Conservation (phyloP, 2,888 invertebrate genomes). For the Hypercompe scribonia region DNA sequence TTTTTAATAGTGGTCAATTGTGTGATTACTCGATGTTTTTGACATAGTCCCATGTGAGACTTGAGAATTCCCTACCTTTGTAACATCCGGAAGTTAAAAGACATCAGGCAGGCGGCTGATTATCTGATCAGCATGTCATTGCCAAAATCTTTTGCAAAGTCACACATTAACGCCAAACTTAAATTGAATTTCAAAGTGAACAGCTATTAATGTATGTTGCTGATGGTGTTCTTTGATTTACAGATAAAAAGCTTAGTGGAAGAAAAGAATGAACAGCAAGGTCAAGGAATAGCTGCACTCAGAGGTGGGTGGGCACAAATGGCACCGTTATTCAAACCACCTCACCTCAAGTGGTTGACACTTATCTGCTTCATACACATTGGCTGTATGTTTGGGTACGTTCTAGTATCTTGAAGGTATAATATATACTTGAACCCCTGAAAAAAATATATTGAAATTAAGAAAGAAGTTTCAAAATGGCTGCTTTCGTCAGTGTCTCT, state of each 20-base stretch:
- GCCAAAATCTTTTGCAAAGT: neutral
- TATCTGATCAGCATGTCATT: neutral
- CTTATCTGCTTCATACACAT: constrained; percentile 85
- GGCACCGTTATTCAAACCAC: constrained; percentile 88
- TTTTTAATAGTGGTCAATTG: neutral
- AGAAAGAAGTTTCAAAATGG: too few species aligned
- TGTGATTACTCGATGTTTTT: neutral
- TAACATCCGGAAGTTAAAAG: neutral
- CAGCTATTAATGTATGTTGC: neutral
- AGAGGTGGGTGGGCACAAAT: constrained; percentile 88
- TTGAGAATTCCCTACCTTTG: too few species aligned
- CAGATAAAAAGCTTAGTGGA: constrained; percentile 78
- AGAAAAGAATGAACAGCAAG: constrained; percentile 72
- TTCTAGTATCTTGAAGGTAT: neutral
- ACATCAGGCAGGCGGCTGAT: neutral
- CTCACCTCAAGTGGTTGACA: constrained; percentile 87
- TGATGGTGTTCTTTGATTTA: constrained; percentile 16
- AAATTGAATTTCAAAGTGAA: neutral
- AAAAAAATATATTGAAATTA: neutral
- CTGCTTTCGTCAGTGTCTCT: too few species aligned
- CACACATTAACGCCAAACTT: neutral
- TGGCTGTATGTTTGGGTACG: constrained; percentile 79
- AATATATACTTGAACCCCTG: neutral
- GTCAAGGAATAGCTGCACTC: constrained; percentile 80
- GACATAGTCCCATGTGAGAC: too few species aligned